A percentile compares a stretch with the other conserved stretches of the same genome.
These are phyloP conservation scores for Siniperca obscura DNA, from an alignment of 2,797 vertebrate genomes.

Conservation along the genomic window DNA sequence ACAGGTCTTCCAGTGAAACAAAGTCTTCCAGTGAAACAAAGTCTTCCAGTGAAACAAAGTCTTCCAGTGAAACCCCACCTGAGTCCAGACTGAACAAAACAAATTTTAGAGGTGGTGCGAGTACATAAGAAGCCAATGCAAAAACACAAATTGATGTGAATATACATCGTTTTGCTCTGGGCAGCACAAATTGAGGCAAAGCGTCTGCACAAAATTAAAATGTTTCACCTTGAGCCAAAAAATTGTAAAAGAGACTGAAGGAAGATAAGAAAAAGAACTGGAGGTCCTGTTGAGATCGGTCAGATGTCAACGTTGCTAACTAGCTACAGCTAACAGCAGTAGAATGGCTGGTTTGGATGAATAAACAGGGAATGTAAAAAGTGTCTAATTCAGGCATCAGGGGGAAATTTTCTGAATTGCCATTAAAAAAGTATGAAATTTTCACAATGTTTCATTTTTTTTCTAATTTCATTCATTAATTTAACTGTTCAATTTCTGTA, in stretches of 20 bases:
- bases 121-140: neutral
- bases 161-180: no score
- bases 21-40: no score
- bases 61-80: neutral
- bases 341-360: no score
- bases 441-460: no score
- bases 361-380: no score
- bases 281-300: neutral
- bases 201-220: no score
- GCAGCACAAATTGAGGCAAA: neutral
- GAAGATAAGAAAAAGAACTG: neutral
- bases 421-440: no score
- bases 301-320: neutral
- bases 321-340: no score
- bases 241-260: neutral
- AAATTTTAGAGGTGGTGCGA: neutral
- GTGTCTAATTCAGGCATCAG: neutral
- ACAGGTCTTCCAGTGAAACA: neutral
- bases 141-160: neutral
- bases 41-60: no score
- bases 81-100: neutral
- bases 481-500: no score
- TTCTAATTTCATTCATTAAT: no score
- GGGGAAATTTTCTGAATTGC: neutral
- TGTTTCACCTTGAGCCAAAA: neutral